A percentile compares a stretch with the other conserved stretches of the same genome.
Conservation (phyloP, 2,113 vertebrate genomes). For the Campylomormyrus tamandua region DNA sequence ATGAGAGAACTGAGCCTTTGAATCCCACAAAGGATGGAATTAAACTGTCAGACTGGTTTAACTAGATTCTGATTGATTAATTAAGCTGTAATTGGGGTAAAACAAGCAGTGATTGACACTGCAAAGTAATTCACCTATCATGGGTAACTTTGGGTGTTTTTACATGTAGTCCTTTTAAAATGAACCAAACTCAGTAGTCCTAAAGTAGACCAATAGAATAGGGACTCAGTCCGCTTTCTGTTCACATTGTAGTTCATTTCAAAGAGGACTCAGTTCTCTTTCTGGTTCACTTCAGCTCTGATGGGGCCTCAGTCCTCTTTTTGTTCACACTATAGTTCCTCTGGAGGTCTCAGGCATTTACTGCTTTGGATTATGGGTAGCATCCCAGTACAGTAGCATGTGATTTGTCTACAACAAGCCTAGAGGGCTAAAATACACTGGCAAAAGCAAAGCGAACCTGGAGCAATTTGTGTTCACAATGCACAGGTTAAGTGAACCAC, state of each 20-base stretch:
- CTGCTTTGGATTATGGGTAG: not conserved
- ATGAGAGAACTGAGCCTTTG: not conserved
- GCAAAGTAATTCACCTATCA: not conserved
- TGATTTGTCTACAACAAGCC: not conserved
- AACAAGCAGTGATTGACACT: not conserved
- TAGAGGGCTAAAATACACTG: not conserved
- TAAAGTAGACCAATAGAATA: not conserved
- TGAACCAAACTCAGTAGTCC: not conserved
- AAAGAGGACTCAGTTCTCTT: not conserved
- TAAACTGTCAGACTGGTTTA: not conserved
- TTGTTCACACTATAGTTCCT: not conserved
- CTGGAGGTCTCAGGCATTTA: not conserved
- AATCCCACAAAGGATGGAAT: not conserved
- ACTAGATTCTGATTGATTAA: not conserved
- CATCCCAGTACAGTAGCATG: not conserved
- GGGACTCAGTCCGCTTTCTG: not conserved
- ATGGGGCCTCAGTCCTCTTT: not conserved
- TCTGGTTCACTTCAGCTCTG: not conserved
- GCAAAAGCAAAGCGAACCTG: not conserved
- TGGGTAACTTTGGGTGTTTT: not conserved
- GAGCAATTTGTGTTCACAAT: not conserved
- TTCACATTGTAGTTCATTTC: not conserved
- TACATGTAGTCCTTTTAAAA: not conserved
- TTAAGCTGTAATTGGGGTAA: not conserved
- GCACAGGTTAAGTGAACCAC: not conserved